These are phyloP conservation scores for Silurus glanis DNA, from an alignment of 2,113 vertebrate species.

Conservation along the genomic window DNA sequence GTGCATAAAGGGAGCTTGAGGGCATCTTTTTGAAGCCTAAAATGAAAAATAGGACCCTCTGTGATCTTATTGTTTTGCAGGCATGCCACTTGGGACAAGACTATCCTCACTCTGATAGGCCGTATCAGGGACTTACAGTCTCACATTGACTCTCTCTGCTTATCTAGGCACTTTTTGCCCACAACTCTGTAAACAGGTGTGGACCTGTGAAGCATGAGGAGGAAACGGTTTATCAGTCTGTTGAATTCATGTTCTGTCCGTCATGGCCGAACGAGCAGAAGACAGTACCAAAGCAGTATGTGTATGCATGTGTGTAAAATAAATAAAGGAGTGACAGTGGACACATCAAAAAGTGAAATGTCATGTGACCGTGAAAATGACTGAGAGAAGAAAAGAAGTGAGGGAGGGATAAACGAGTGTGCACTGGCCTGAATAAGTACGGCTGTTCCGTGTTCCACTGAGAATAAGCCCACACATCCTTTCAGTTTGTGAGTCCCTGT, in stretches of 20 bases:
- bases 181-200: conserved; percentile 19
- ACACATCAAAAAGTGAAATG: conserved; percentile 1
- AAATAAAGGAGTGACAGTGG: not conserved
- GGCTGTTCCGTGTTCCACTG: conserved; percentile 11
- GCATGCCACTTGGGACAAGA: not conserved
- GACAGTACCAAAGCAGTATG: conserved; percentile 7
- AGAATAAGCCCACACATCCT: conserved; percentile 25
- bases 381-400: not conserved
- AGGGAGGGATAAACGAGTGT: conserved; percentile 20
- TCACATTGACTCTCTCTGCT: not conserved
- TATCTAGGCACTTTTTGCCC: conserved; percentile 6
- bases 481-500: conserved; percentile 10
- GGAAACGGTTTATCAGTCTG: conserved; percentile 11
- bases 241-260: conserved; percentile 10
- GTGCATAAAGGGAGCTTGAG: not conserved
- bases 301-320: not conserved
- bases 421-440: conserved; percentile 38
- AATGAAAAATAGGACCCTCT: not conserved
- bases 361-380: conserved; percentile 17
- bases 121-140: not conserved
- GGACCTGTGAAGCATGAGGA: conserved; percentile 21
- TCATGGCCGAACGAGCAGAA: not conserved
- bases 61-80: not conserved
- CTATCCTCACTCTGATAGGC: conserved; percentile 7
- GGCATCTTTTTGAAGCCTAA: not conserved